Evolutionary conservation across 1,140 invertebrate species (phyloP).

Genomic region (Agrilus planipennis): DNA sequence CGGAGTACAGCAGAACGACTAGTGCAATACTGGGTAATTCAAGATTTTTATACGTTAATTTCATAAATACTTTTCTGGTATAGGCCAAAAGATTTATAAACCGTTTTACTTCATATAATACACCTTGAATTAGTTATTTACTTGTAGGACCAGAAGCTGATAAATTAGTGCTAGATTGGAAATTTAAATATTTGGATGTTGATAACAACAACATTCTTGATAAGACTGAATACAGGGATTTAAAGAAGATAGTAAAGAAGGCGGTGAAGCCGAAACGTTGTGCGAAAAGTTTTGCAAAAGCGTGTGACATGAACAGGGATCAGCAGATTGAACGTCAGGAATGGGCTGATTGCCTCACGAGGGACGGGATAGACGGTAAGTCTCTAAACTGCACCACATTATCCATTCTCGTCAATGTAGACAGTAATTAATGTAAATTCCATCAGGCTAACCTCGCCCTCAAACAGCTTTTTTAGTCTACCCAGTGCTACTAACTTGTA

Average conservation of each 20-base stretch:
- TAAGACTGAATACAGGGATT: constrained; percentile 65
- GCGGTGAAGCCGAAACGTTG: constrained; percentile 78
- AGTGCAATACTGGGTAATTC: too few relatives aligned
- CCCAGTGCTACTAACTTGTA: too few relatives aligned
- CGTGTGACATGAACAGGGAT: constrained; percentile 74
- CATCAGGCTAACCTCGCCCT: too few relatives aligned
- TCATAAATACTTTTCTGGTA: too few relatives aligned
- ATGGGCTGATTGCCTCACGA: constrained; percentile 71
- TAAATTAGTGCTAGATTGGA: constrained; percentile 64
- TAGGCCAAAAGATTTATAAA: too few relatives aligned
- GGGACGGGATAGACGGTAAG: constrained; percentile 45
- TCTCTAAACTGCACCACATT: constrained; percentile 22
- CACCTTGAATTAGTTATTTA: too few relatives aligned
- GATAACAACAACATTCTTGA: constrained; percentile 64
- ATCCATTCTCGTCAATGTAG: too few relatives aligned
- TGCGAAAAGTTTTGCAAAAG: constrained; percentile 73
- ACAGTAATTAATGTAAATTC: too few relatives aligned
- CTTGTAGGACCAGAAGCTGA: constrained; percentile 20
- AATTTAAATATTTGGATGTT: constrained; percentile 68
- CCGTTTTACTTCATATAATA: too few relatives aligned
- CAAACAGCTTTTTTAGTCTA: too few relatives aligned
- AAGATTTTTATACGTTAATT: too few relatives aligned
- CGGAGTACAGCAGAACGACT: constrained; percentile 53
- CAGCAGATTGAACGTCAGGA: constrained; percentile 62
- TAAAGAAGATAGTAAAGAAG: constrained; percentile 70